phyloP scores from a whole-genome alignment of 2,797 vertebrate species.

The Parotocinclus haroldoi region DNA sequence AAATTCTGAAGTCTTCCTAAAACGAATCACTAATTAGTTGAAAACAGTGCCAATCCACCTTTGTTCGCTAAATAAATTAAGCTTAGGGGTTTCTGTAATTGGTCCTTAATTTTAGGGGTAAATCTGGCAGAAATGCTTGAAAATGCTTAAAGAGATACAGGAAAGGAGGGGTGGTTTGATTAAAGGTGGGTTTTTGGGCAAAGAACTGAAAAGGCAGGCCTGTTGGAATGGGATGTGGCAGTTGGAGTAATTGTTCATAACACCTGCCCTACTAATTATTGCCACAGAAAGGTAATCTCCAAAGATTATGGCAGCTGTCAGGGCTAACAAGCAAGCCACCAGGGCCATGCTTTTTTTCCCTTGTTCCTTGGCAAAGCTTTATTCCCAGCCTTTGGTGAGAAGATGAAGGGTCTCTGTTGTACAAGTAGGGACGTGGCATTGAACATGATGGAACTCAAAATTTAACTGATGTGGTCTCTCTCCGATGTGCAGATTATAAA shows the following conservation, averaged over 20 bases:
- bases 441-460: conserved; percentile 13
- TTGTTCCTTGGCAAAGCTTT: conserved; percentile 74
- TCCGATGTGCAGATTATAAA: conserved; percentile 45
- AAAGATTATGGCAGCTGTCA: conserved; percentile 77
- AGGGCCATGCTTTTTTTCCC: conserved; percentile 26
- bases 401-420: conserved; percentile 25
- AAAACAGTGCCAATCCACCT: too few species aligned
- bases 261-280: conserved; percentile 77
- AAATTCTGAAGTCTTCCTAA: too few species aligned
- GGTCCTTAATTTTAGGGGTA: too few species aligned
- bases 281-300: conserved; percentile 75
- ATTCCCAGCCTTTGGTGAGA: conserved; percentile 39
- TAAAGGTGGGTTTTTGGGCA: conserved; percentile 1
- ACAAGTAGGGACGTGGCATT: conserved; percentile 10
- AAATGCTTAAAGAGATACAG: too few species aligned
- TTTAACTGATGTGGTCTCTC: not conserved
- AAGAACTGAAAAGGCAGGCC: conserved; percentile 19
- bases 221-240: conserved; percentile 67
- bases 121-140: too few species aligned
- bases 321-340: conserved; percentile 67
- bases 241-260: conserved; percentile 69
- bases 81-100: too few species aligned
- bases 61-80: too few species aligned
- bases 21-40: too few species aligned
- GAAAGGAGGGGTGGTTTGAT: too few species aligned